Evolutionary conservation across 2,113 vertebrate species (phyloP).

Genomic region (Lepus europaeus): DNA sequence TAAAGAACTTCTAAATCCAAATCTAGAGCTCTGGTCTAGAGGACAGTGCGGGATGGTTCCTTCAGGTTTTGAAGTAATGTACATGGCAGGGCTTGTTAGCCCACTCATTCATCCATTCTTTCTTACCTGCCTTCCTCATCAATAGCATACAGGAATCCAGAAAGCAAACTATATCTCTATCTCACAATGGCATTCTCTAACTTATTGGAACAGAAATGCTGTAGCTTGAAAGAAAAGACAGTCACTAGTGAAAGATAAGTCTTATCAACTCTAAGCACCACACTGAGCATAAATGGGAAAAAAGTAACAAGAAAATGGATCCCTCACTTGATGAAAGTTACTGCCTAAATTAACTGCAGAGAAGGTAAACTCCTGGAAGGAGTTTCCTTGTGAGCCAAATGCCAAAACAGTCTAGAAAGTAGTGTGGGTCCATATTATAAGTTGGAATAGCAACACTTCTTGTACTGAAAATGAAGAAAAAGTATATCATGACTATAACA

Average conservation of each 20-base stretch:
- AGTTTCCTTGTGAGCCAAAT: background rate
- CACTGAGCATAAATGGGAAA: background rate
- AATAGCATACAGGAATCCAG: background rate
- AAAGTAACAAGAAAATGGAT: background rate
- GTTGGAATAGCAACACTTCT: too few species aligned
- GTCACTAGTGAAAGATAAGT: background rate
- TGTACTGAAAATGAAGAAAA: background rate
- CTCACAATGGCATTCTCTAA: background rate
- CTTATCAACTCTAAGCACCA: background rate
- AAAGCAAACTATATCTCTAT: background rate
- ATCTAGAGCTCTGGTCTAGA: background rate
- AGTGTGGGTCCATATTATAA: background rate
- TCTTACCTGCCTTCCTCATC: background rate
- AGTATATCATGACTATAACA: background rate
- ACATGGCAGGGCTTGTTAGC: background rate
- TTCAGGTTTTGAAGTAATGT: background rate
- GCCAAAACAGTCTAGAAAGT: background rate
- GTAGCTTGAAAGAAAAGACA: background rate
- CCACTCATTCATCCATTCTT: background rate
- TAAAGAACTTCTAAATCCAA: background rate
- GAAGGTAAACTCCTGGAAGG: background rate
- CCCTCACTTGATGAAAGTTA: background rate
- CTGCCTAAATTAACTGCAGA: background rate
- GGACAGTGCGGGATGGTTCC: background rate
- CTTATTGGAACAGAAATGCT: background rate